Percentiles rank a stretch among this genome's conserved stretches.
Evolutionary conservation across 2,797 vertebrate species (phyloP).

Genomic region (Pangasius mekongensis): DNA sequence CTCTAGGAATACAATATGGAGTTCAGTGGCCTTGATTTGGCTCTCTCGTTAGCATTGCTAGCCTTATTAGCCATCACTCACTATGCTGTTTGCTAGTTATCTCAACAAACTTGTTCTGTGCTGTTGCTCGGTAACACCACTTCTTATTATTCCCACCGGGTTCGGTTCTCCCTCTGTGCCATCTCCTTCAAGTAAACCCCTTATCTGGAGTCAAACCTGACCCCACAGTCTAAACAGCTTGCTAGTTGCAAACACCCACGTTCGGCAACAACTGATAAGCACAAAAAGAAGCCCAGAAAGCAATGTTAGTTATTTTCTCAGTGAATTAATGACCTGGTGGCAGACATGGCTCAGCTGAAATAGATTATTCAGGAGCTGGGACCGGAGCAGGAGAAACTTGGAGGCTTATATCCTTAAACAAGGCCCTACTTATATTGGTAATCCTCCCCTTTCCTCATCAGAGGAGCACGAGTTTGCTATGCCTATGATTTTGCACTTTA

Average conservation of each 20-base stretch:
- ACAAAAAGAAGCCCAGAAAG: background rate
- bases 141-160: background rate
- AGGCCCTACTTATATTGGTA: background rate
- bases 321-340: conserved; percentile 4
- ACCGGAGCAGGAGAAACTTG: background rate
- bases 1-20: background rate
- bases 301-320: background rate
- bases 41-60: background rate
- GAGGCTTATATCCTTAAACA: background rate
- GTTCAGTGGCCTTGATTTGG: background rate
- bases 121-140: conserved; percentile 19
- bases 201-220: background rate
- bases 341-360: background rate
- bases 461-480: background rate
- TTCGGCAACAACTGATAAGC: background rate
- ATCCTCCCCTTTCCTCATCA: background rate
- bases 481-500: background rate
- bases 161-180: background rate
- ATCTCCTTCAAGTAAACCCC: conserved; percentile 3
- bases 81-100: conserved; percentile 1
- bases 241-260: background rate
- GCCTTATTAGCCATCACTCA: background rate
- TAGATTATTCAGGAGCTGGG: background rate
- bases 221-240: background rate
- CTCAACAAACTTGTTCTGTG: conserved; percentile 4